These are phyloP conservation scores for Dolichopus griseipennis DNA, from an alignment of 2,888 invertebrate genomes.

Conservation along the genomic window DNA sequence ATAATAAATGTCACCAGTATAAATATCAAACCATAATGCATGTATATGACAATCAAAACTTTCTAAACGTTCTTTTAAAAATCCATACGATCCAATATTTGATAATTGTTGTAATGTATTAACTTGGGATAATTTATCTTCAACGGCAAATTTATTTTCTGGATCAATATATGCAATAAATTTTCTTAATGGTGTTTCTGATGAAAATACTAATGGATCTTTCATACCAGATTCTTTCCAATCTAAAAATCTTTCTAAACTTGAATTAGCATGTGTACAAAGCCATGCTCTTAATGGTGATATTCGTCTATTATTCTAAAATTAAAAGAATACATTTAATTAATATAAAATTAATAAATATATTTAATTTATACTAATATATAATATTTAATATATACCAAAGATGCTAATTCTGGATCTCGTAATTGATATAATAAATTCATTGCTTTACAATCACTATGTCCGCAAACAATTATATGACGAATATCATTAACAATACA, in stretches of 20 bases:
- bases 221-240: slow-evolving; percentile 50
- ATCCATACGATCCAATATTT: slow-evolving; percentile 87
- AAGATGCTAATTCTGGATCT: slow-evolving; percentile 65
- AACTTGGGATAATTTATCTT: slow-evolving; percentile 92
- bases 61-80: slow-evolving; percentile 72
- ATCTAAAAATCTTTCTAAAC: slow-evolving; percentile 72
- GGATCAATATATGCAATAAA: slow-evolving; percentile 93
- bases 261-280: slow-evolving; percentile 73
- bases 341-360: slow-evolving; percentile 4
- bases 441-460: slow-evolving; percentile 98
- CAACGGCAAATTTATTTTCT: slow-evolving; percentile 74
- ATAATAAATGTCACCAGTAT: slow-evolving; percentile 90
- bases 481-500: slow-evolving; percentile 85
- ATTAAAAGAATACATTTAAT: background rate
- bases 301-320: slow-evolving; percentile 61
- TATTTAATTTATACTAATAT: no score
- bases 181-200: slow-evolving; percentile 75
- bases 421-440: slow-evolving; percentile 77
- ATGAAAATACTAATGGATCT: slow-evolving; percentile 74
- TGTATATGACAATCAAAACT: slow-evolving; percentile 78
- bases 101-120: slow-evolving; percentile 88
- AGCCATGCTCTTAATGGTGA: slow-evolving; percentile 89
- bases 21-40: slow-evolving; percentile 96
- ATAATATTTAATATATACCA: slow-evolving; percentile 46
- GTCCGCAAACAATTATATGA: slow-evolving; percentile 92